Base-by-base conservation (phyloP, 2,113 vertebrate genomes). In the Melanerpes formicivorus region DNA sequence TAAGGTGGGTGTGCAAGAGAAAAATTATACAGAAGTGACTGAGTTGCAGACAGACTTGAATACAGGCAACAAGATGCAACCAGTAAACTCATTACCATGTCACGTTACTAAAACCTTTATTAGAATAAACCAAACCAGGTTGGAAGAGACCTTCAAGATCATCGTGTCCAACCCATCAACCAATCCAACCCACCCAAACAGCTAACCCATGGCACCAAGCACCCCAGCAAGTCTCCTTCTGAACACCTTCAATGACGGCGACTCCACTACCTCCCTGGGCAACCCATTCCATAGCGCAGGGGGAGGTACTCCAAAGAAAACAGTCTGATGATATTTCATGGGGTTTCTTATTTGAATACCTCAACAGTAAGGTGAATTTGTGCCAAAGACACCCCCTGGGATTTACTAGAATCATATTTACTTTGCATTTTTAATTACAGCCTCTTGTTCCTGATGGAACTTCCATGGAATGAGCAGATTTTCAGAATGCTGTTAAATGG, bases 401-500 rank as follows among this genome's bases (percentile, higher is more conserved):
- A 76, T 81, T 73, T 87, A 72, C 56, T 30, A 46, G 64, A 73
- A 58, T 71, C 3, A 32, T 52, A 78, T 50, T 94, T 77, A 87
- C 25, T 88, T 90, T 82, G 59, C 58, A 62, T 82, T 94, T 94
- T 30, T 76, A 87, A 87, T 95, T 88, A 80, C 32, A 85, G 29
- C 4, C 73, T 94, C 90, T 76, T 69, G 23, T 75, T 93, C 72
- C 34, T 40, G 54, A 40, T 1, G 5, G 25, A 71, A 78, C 9
- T 40, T 74, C 48, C 40, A 22, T 0, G 2, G n/a, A 72, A 79
- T 79, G 23, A 88, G 9, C 44, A 75, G 66, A 54, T 75, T 74
- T 81, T 81, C 34, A 32, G 11, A n/a, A 34, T 10, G 26, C 50
- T 65, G 50, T 80, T 48, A 79, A 84, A 78, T 42, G 40, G 52